Evolutionary conservation across 2,113 vertebrate species (phyloP), one percentile per base, ranked within the genome.

Genomic region (Illadopsis cleaveri): DNA sequence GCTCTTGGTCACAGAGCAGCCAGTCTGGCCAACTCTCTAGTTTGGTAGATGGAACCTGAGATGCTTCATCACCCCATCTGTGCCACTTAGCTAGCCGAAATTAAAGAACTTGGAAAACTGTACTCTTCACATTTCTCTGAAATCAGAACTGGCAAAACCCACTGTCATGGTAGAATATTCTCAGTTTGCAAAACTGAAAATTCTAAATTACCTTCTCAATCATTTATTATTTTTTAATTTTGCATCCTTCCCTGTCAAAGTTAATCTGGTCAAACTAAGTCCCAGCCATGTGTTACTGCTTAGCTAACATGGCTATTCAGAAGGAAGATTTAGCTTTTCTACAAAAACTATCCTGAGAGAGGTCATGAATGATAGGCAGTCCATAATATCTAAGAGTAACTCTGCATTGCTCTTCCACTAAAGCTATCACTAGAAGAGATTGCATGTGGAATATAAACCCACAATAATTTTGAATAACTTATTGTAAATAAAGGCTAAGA

Each of bases 291-390:
- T 37, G 27, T n/a, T 66, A 33, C 35, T 64, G 18, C 20, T 53
- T 40, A 57, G 12, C 2, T 42, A 22, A 42, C 0, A 2, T 47
- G 27, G 3, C 9, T 73, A 48, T 61, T 38, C 15, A 64, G 11
- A 25, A 66, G 4, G 25, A 44, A 17, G 7, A 18, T 9, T 12
- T 45, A 37, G 8, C 19, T 60, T 79, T 81, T 64, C 37, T 64
- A 40, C 10, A 18, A 35, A 42, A 57, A 10, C 15, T 76, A 12
- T 42, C 3, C 24, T 57, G 37, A 48, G 24, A 20, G 5, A 80
- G 17, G 9, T 53, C 0, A 0, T 66, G 38, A 54, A 30, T 54
- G 4, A 58, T 7, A 66, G 4, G 25, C 3, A 69, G 7, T 14
- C 14, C 9, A 8, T 51, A 60, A 58, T 6, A 75, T 35, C 31